phyloP scores from a whole-genome alignment of 2,888 invertebrate genomes.

The Ichneumoninae sp. region DNA sequence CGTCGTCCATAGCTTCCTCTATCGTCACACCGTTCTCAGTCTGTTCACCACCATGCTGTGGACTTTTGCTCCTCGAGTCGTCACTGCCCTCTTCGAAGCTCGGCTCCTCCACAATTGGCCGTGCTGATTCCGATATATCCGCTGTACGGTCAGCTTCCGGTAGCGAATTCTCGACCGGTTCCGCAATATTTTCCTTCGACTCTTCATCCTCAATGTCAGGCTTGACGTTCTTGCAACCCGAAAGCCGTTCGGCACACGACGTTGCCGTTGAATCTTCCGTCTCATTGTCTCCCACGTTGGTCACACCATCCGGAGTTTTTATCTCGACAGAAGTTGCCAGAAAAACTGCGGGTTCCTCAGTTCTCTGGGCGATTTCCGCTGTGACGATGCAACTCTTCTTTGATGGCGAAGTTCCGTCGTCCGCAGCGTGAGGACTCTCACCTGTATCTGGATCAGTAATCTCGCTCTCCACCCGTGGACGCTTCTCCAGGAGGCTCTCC shows the following conservation, averaged over 20 bases:
- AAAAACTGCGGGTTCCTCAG: constrained; percentile 10
- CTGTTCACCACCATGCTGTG: constrained; percentile 44
- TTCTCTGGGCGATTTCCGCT: constrained; percentile 29
- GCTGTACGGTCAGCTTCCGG: constrained; percentile 42
- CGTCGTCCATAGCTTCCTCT: constrained; percentile 78
- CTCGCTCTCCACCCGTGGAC: constrained; percentile 54
- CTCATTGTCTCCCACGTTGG: constrained; percentile 18
- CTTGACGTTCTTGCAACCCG: constrained; percentile 12
- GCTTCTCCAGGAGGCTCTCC: constrained; percentile 65
- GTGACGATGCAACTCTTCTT: constrained; percentile 26
- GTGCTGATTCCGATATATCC: constrained; percentile 61
- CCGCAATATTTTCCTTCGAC: constrained; percentile 33
- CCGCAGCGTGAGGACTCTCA: neutral
- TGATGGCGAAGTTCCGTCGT: constrained; percentile 3
- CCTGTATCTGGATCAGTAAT: constrained; percentile 43
- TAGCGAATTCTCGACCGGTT: constrained; percentile 33
- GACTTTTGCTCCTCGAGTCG: constrained; percentile 7
- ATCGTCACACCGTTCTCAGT: constrained; percentile 70
- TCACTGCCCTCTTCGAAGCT: constrained; percentile 53
- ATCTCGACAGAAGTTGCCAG: neutral
- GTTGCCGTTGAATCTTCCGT: constrained; percentile 26
- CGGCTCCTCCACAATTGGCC: constrained; percentile 67
- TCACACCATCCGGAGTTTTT: neutral
- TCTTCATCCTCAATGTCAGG: constrained; percentile 20
- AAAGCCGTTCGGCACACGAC: constrained; percentile 31